Conservation (phyloP, 2,113 vertebrate genomes). For the Erythrocercus mccallii region DNA sequence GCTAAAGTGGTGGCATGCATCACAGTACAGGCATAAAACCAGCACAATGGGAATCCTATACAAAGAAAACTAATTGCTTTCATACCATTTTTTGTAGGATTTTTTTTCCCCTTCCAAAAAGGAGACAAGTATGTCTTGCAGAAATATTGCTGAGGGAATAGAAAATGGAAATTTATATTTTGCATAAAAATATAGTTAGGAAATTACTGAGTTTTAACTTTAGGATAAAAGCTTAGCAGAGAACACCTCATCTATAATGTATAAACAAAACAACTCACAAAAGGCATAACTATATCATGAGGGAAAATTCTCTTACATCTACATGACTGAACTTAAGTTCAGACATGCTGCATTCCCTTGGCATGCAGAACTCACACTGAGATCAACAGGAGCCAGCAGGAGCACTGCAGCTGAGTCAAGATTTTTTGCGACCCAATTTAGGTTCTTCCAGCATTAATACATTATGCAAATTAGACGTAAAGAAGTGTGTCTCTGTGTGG, state of each 20-base stretch:
- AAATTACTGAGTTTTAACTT: neutral
- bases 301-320: slow-evolving; percentile 12
- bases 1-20: neutral
- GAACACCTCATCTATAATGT: slow-evolving; percentile 19
- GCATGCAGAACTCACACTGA: neutral
- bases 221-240: slow-evolving; percentile 1
- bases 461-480: neutral
- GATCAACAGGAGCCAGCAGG: neutral
- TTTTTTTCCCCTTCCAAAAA: neutral
- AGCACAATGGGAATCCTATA: neutral
- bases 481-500: neutral
- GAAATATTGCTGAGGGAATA: neutral
- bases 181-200: neutral
- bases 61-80: neutral
- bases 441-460: neutral
- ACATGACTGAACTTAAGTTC: neutral
- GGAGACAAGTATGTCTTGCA: neutral
- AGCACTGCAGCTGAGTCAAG: neutral
- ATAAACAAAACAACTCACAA: slow-evolving; percentile 1
- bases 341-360: neutral
- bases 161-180: neutral
- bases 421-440: neutral
- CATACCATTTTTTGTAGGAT: neutral
- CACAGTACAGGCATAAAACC: neutral
- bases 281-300: neutral